Conservation (phyloP, 2,888 invertebrate species). For the Nudaria mundana region DNA sequence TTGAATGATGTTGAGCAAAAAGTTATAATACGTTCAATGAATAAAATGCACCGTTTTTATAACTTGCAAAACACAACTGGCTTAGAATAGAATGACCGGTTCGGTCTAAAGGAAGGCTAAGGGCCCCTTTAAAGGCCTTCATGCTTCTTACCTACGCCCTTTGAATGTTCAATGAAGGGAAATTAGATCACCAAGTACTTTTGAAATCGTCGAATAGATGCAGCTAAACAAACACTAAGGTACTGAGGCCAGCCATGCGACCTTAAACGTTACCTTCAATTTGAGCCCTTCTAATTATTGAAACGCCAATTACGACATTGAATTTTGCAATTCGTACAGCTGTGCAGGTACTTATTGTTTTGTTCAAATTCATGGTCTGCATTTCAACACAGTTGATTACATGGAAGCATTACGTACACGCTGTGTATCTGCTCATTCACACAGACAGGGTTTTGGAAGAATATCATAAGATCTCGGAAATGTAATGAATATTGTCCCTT, state of each 20-base stretch:
- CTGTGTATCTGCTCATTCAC: no score
- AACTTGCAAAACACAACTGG: no score
- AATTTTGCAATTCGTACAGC: conserved; percentile 61
- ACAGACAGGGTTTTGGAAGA: no score
- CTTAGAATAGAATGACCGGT: conserved; percentile 25
- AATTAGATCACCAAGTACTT: conserved; percentile 77
- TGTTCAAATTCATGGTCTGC: neutral
- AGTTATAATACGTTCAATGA: no score
- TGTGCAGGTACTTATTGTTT: conserved; percentile 57
- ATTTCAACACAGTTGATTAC: no score
- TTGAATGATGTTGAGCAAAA: no score
- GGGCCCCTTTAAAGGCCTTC: conserved; percentile 70
- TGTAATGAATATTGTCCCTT: no score
- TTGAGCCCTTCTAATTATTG: conserved; percentile 74
- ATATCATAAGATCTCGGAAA: no score
- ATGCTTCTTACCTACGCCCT: conserved; percentile 68
- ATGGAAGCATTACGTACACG: no score
- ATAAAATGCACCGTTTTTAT: no score
- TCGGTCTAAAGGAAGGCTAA: conserved; percentile 44
- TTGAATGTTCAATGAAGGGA: conserved; percentile 78
- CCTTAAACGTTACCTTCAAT: conserved; percentile 73
- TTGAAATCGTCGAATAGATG: conserved; percentile 72
- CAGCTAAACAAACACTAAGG: conserved; percentile 54
- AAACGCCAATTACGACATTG: conserved; percentile 66
- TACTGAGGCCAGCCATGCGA: conserved; percentile 62